These are phyloP conservation scores for Atta cephalotes DNA, from an alignment of 1,140 invertebrate species.

Conservation along the genomic window DNA sequence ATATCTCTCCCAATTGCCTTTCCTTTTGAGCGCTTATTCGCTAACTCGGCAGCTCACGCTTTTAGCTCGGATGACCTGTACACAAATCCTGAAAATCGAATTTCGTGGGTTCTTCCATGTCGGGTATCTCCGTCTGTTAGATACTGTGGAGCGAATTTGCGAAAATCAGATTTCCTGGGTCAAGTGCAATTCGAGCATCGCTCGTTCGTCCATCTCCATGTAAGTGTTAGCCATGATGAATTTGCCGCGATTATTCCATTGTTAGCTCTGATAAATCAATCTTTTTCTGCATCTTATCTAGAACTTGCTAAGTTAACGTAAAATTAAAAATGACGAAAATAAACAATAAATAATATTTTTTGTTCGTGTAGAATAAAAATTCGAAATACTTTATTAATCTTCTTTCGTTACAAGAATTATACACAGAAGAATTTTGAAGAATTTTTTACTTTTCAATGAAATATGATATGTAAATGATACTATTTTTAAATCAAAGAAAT, in stretches of 20 bases:
- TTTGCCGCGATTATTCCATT: conserved; percentile 71
- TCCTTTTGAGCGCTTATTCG: conserved; percentile 51
- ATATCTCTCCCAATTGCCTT: conserved; percentile 48
- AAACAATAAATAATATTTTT: background rate
- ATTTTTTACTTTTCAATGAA: background rate
- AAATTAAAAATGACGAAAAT: background rate
- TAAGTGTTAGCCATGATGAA: conserved; percentile 61
- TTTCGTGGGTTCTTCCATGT: conserved; percentile 61
- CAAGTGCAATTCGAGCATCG: conserved; percentile 68
- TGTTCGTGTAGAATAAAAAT: background rate
- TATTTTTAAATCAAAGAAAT: background rate
- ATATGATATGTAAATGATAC: background rate
- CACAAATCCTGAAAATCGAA: conserved; percentile 70
- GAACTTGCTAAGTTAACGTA: background rate
- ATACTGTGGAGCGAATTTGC: conserved; percentile 57
- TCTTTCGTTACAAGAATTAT: background rate
- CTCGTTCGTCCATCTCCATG: conserved; percentile 32
- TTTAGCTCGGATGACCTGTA: conserved; percentile 64
- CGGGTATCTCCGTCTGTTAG: conserved; percentile 34
- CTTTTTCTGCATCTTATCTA: conserved; percentile 37
- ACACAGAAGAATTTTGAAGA: background rate
- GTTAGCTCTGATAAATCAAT: conserved; percentile 70
- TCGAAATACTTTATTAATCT: conserved; percentile 3
- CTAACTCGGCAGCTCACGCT: conserved; percentile 51
- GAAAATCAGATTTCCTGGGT: conserved; percentile 71